Base-by-base conservation (phyloP, 2,113 vertebrate genomes). In the Agapornis roseicollis region DNA sequence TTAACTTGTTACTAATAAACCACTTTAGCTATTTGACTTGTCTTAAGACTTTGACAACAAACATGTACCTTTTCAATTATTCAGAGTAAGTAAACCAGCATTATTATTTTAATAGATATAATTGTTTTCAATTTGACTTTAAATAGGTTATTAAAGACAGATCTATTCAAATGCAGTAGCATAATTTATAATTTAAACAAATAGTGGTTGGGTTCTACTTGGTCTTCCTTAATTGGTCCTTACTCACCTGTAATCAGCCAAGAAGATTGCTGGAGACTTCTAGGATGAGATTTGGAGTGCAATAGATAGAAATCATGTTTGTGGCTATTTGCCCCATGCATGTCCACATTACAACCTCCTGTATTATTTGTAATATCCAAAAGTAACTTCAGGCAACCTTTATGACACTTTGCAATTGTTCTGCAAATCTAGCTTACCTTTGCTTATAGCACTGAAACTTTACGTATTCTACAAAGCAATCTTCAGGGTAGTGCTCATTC, bases 1-100 rank as follows among this genome's bases (percentile, higher is more conserved):
- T 90, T 92, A 89, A 80, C 42, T 80, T 78, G 25, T 88, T 78
- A 46, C 72, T 90, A 93, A 83, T 90, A 93, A 96, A 81, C 27
- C 69, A 35, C 17, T 68, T 78, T 0, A 74, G 42, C 13, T 90
- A 47, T 86, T 86, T 84, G 25, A 78, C 64, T 96, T 90, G 55
- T 80, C 90, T 84, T 74, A 82, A 90, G 92, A 76, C 39, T 91
- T 87, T 55, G 56, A 77, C 58, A 78, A 74, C 24, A 90, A 60
- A 31, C 35, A 64, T 7, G 5, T 89, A 60, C 27, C 63, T 15
- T 55, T 87, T 93, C 55, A 89, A 9, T 87, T 92, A 90, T 81
- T 35, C 69, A 53, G 3, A 72, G 13, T 46, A 70, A 87, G 28
- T 71, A 74, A 93, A 85, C 12, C 10, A 29, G 4, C 66, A 73